Evolutionary conservation across 2,888 invertebrate species (phyloP).

Genomic region (Amblyjoppa proteus): DNA sequence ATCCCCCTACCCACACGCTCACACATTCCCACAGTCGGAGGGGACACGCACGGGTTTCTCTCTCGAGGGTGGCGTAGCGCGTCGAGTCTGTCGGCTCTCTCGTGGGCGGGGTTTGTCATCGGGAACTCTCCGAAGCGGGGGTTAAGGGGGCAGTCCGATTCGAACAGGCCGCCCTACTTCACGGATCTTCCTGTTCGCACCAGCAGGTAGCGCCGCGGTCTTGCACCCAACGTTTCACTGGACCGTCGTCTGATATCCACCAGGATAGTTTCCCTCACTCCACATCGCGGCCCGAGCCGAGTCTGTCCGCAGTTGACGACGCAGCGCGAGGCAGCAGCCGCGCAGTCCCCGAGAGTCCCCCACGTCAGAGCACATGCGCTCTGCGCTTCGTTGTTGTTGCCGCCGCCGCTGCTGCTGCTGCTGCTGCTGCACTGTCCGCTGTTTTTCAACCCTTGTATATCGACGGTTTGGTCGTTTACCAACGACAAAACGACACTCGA

Average conservation of each 20-base stretch:
- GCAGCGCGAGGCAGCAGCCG: slow-evolving; percentile 60
- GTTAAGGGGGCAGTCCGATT: slow-evolving; percentile 72
- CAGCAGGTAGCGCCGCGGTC: slow-evolving; percentile 74
- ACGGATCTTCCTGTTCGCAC: slow-evolving; percentile 61
- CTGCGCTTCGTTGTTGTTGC: slow-evolving; percentile 38
- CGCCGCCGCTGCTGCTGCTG: slow-evolving; percentile 16
- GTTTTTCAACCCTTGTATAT: slow-evolving; percentile 25
- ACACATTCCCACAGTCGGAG: slow-evolving; percentile 22
- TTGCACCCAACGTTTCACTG: slow-evolving; percentile 70
- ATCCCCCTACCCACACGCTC: slow-evolving; percentile 7
- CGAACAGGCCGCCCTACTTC: slow-evolving; percentile 72
- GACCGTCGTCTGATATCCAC: slow-evolving; percentile 71
- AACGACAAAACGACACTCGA: background rate
- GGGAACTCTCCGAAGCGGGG: slow-evolving; percentile 67
- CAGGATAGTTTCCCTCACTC: slow-evolving; percentile 80
- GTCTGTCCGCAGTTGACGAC: slow-evolving; percentile 65
- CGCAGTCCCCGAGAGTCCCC: slow-evolving; percentile 63
- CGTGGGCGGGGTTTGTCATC: slow-evolving; percentile 56
- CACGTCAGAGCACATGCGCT: slow-evolving; percentile 70
- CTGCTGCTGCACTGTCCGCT: background rate
- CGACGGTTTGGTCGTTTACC: too few species aligned
- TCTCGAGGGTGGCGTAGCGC: slow-evolving; percentile 30
- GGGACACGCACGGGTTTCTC: background rate
- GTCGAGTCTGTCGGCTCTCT: slow-evolving; percentile 36
- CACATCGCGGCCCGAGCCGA: slow-evolving; percentile 77